Evolutionary conservation across 2,113 vertebrate genomes (phyloP), one percentile per base, ranked within the genome.

Genomic region (Hassar affinis): DNA sequence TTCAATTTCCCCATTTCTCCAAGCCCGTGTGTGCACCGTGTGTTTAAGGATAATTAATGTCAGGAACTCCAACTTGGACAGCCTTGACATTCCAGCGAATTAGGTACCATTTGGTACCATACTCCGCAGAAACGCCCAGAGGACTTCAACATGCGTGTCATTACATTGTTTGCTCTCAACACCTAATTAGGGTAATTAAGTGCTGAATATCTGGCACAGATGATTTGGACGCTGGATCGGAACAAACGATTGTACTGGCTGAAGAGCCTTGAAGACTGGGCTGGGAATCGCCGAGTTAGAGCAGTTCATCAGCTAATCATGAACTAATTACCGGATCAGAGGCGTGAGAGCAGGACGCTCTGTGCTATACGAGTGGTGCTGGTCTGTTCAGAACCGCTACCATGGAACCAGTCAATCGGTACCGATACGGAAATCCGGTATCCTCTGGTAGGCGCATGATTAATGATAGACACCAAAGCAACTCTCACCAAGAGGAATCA

Each of bases 131-230:
- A 80, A 68, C 38, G 51, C 69, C 71, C 81, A 71, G 6, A 69
- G 64, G 64, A 52, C 51, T 35, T 52, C 1, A 22, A 69, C 78
- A 68, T 51, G 14, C 33, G 52, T 68, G 11, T 33, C 17, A 68
- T 80, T 80, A 66, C 22, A 69, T 56, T 69, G 52, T 76, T 33
- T 54, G 30, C 27, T 54, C 79, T 71, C 49, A 54, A 71, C 64
- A 81, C 79, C 79, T 81, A 56, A 81, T 42, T 56, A 64, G 56
- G 79, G 79, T 81, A 69, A 81, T 81, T 68, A 11, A 56, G 52
- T n/a, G 49, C 49, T 69, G 33, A 38, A 54, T 54, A 56, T 81
- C 33, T 69, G 79, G 62, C 49, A n/a, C 79, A 69, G 79, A 15
- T 69, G 47, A 68, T 51, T 17, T 54, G 79, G 79, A 30, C 56